Evolutionary conservation across 2,113 vertebrate genomes (phyloP).

Genomic region (Xenopus laevis): DNA sequence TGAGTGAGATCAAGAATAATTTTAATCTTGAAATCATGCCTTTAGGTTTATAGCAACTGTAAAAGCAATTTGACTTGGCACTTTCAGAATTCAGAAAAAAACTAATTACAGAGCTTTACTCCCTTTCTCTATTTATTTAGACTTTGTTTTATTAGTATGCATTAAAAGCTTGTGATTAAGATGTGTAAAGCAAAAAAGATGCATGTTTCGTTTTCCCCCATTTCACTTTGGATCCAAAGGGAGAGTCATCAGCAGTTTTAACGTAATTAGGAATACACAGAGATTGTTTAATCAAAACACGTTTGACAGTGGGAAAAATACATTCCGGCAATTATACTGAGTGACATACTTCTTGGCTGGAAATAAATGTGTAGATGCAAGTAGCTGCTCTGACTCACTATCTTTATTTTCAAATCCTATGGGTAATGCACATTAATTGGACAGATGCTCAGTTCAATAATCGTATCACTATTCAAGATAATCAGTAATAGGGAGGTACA

Average conservation of each 20-base stretch:
- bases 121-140: conserved; percentile 11
- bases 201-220: conserved; percentile 14
- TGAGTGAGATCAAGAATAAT: too few relatives aligned
- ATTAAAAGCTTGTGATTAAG: conserved; percentile 25
- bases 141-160: conserved; percentile 26
- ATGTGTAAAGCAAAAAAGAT: background rate
- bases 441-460: conserved; percentile 22
- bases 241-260: conserved; percentile 31
- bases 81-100: background rate
- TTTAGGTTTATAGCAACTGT: background rate
- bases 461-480: conserved; percentile 21
- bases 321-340: conserved; percentile 32
- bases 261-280: conserved; percentile 38
- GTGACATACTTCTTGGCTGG: conserved; percentile 32
- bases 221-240: conserved; percentile 26
- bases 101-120: background rate
- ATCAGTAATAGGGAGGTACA: conserved; percentile 26
- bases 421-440: conserved; percentile 21
- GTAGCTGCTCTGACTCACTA: conserved; percentile 29
- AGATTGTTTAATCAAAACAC: conserved; percentile 36
- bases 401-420: conserved; percentile 28
- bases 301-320: conserved; percentile 33
- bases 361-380: conserved; percentile 18
- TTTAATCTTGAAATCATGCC: conserved; percentile 16
- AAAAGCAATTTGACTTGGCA: conserved; percentile 7